Base-by-base conservation (phyloP, 2,797 vertebrate species). In the Sebastes matsubarae region DNA sequence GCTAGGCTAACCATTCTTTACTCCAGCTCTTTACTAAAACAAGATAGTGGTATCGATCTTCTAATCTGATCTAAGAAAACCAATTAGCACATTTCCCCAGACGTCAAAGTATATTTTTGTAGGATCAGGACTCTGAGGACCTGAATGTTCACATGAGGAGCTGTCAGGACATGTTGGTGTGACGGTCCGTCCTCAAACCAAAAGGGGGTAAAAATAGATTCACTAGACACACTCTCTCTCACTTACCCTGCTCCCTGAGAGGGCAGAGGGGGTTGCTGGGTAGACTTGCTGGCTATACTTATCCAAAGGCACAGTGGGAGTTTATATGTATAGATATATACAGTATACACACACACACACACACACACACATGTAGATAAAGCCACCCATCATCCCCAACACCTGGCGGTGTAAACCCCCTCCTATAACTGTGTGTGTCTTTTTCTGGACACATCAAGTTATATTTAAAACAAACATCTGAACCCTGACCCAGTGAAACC, bases 401-500 rank as follows among this genome's bases (percentile, higher is more conserved):
- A 63, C 54, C 75, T 66, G 59, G 36, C 46, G 2, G 36, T 18
- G 57, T 63, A 25, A 69, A 22, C 3, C 20, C 30, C 25, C 27
- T 3, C 27, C 46, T 54, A 22, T 24, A 12, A n/a, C 30, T 63
- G 63, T 38, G 55, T 61, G 34, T 12, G 77, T 73, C 66, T 87
- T 85, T 87, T 83, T 86, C 66, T 72, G 69, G 59, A 79, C 25
- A 67, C 76, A 68, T 57, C 13, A 50, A 63, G 81, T 67, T 87
- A 84, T 72, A 82, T 86, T 87, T 90, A 87, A 80, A 84, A 72
- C 73, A 71, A 81, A 73, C 64, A 81, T 85, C 57, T 84, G 76
- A 88, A 78, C 34, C 46, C 59, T 8, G 27, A 64, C 68, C 29
- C 30, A 52, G 9, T 68, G 76, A 63, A 82, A 87, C 57, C n/a